Base-by-base conservation (phyloP, 1,140 invertebrate genomes). In the Ptiloglossa arizonensis region DNA sequence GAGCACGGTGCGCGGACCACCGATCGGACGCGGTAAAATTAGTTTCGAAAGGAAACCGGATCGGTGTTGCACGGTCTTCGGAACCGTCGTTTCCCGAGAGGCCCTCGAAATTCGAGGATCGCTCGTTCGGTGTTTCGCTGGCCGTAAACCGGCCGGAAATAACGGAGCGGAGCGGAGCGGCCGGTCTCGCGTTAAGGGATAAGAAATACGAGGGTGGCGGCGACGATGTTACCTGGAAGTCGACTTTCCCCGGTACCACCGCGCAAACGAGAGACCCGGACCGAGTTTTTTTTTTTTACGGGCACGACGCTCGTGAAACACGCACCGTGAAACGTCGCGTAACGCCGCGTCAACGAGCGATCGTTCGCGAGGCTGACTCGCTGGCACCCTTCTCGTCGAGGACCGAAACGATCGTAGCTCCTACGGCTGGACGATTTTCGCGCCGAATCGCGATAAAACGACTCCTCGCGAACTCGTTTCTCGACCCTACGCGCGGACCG, bases 271-370 rank as follows among this genome's bases (percentile, higher is more conserved):
- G 11, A 70, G 11, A 13, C 15, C 1, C 29, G 44, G 44, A 59
- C 32, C 24, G 29, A 24, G 24, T 70, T 62, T 77, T 56, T 59
- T n/a, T n/a, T n/a, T 63, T 79, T 59, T 81, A 27, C 71, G n/a
- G 46, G 46, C 27, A 60, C 56, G n/a, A 19, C n/a, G 63, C 13
- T 50, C 52, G 67, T 81, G 50, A 75, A 81, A 82, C 56, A 68
- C 79, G 35, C 22, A 22, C 54, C 56, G 19, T n/a, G 9, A 41
- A 57, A 15, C 19, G 35, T 35, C 24, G 27, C 5, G 29, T 32
- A 32, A 57, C 27, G 27, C 50, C 5, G 56, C 27, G 46, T 63
- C 50, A 44, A 48, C 41, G 41, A 52, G 29, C 48, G 60, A 54
- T 56, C 54, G 52, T 66, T 46, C 54, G 54, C 24, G n/a, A n/a